Evolutionary conservation across 2,113 vertebrate genomes (phyloP), one percentile per base, ranked within the genome.

Genomic region (Equus quagga): DNA sequence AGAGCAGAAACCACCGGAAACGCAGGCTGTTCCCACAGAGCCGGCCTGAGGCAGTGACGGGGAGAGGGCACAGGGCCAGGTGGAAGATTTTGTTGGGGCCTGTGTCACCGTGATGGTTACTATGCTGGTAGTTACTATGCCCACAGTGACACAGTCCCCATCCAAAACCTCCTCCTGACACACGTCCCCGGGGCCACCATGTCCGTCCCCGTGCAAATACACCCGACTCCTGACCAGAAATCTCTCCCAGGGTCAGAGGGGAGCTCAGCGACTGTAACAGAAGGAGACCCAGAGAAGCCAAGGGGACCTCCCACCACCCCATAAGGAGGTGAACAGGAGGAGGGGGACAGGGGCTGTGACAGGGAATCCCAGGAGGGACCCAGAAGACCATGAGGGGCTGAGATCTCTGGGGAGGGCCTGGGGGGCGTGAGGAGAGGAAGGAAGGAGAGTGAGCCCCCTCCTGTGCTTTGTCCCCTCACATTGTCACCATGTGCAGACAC

Each of bases 181-280:
- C 17, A 1, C 0, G 23, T 54, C 10, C 23, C n/a, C 6, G 21
- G 46, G 44, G 51, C 51, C 51, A 54, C 51, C 1, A 0, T 70
- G 5, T 14, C 17, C 41, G 0, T 18, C 58, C 58, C 54, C 6
- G 2, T 14, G 7, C 6, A 1, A 41, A 41, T 14, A 28, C 60
- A 46, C 17, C 19, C 0, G 11, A 41, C 44, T 67, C 33, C 49
- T 6, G 51, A 21, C 9, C 15, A 19, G 64, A 6, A 2, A 21
- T 58, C 56, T 82, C 44, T 2, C 12, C 44, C 4, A 2, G 26
- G 4, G 13, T 60, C 5, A 19, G n/a, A 36, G 31, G 31, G 12
- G 54, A 14, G 6, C 19, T 60, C 58, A 7, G 1, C 7, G 6
- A 60, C 23, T 19, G 23, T 19, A 60, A 54, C 51, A 54, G 51